phyloP scores from a whole-genome alignment of 2,113 vertebrate species.

The Neolamprologus hecqui region DNA sequence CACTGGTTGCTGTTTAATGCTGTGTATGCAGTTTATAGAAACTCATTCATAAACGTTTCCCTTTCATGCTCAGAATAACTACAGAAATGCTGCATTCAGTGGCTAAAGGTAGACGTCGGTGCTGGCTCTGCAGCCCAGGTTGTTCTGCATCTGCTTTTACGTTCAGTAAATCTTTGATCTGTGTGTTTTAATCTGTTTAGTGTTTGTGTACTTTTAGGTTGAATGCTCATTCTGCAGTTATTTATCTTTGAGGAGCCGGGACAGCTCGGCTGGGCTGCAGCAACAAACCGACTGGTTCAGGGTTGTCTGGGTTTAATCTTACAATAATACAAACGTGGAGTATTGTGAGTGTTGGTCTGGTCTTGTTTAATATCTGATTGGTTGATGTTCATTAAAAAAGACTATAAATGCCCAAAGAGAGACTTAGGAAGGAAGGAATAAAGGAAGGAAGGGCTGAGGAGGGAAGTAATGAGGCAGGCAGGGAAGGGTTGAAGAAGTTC shows the following conservation, averaged over 20 bases:
- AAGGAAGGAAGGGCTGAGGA: background rate
- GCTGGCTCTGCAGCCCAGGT: background rate
- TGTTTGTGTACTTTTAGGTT: background rate
- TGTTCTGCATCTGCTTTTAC: background rate
- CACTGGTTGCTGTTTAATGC: background rate
- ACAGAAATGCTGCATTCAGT: background rate
- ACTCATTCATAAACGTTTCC: background rate
- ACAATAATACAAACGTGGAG: background rate
- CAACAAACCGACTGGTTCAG: background rate
- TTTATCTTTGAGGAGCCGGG: background rate
- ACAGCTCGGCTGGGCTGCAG: background rate
- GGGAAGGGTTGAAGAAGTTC: background rate
- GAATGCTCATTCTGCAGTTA: background rate
- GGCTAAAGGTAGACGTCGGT: background rate
- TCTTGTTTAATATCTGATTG: background rate
- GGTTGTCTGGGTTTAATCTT: background rate
- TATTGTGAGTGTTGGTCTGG: background rate
- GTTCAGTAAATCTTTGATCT: background rate
- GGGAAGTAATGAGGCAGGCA: background rate
- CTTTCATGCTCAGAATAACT: background rate
- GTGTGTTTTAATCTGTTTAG: rapidly evolving
- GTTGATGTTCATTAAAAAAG: background rate
- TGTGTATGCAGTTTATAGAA: background rate
- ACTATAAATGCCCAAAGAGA: background rate
- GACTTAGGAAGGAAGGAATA: background rate